Evolutionary conservation across 2,888 invertebrate genomes (phyloP), one percentile per base, ranked within the genome.

Genomic region (Gryllus longicercus): DNA sequence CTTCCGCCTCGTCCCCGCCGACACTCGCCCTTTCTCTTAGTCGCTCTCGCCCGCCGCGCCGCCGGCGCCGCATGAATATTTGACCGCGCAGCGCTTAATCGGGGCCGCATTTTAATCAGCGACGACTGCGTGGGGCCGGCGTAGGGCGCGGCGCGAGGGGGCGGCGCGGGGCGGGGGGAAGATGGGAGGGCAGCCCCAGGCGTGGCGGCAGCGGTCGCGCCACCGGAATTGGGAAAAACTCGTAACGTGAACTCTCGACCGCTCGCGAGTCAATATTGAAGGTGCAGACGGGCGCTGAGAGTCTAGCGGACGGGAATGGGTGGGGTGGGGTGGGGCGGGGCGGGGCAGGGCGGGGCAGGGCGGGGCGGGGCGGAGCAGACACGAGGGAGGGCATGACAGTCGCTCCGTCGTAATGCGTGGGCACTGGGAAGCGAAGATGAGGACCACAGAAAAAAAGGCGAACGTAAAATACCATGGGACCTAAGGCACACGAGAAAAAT

Each of bases 171-270:
- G 63, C 63, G 63, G n/a, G 63, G 63, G 63, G 63, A 63, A 63
- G n/a, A n/a, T n/a, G 63, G 63, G 63, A 63, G 63, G 14, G 12
- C 63, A 4, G 14, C 63, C n/a, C 63, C n/a, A 63, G 16, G 63
- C 63, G 14, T 4, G 63, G 63, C 16, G 16, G 63, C 14, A 14
- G 14, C 38, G n/a, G 16, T 63, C n/a, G 16, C n/a, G 16, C n/a
- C 14, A 63, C 14, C 63, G 63, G 63, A 63, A 63, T 63, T 63
- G 63, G n/a, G 63, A n/a, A 63, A 63, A 63, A 63, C 63, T 63
- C 63, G 63, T 63, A 63, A 63, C 63, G 63, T n/a, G 63, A 63
- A 63, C 63, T 63, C 63, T 63, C 63, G 63, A 63, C 63, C 63
- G n/a, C 16, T 14, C 63, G 14, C 63, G n/a, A 63, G 63, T 63